Percentiles rank a stretch among this genome's conserved stretches.
Conservation (phyloP, 2,888 invertebrate species). For the Agrotis puta region DNA sequence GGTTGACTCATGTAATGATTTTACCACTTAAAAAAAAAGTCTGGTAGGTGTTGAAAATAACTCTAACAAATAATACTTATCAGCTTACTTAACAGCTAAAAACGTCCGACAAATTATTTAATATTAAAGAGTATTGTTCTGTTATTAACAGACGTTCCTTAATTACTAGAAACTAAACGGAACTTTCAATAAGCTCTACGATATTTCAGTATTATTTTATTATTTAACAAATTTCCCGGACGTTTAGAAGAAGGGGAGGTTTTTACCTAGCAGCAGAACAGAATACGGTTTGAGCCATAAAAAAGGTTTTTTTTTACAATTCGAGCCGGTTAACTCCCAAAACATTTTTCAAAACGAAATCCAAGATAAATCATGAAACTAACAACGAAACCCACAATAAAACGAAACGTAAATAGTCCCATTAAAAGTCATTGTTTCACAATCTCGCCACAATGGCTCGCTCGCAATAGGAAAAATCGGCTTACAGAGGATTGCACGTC, state of each 20-base stretch:
- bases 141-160: background rate
- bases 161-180: background rate
- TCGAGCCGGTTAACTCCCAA: background rate
- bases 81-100: no score
- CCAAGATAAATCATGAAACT: slow-evolving; percentile 35
- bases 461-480: slow-evolving; percentile 55
- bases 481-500: slow-evolving; percentile 50
- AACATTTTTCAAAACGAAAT: slow-evolving; percentile 3
- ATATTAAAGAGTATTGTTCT: background rate
- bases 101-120: no score
- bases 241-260: no score
- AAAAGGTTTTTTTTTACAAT: background rate
- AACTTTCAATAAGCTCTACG: background rate
- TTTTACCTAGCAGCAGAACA: no score
- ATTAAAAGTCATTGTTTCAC: slow-evolving; percentile 56
- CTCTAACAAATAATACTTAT: no score
- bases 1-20: no score
- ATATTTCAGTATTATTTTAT: no score
- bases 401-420: slow-evolving; percentile 53
- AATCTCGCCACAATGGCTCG: slow-evolving; percentile 41
- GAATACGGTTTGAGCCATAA: no score
- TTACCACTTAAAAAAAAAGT: no score
- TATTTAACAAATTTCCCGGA: no score
- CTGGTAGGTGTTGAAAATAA: no score
- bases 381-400: slow-evolving; percentile 18